Evolutionary conservation across 1,140 invertebrate genomes (phyloP).

Genomic region (Drosophila watanabei): DNA sequence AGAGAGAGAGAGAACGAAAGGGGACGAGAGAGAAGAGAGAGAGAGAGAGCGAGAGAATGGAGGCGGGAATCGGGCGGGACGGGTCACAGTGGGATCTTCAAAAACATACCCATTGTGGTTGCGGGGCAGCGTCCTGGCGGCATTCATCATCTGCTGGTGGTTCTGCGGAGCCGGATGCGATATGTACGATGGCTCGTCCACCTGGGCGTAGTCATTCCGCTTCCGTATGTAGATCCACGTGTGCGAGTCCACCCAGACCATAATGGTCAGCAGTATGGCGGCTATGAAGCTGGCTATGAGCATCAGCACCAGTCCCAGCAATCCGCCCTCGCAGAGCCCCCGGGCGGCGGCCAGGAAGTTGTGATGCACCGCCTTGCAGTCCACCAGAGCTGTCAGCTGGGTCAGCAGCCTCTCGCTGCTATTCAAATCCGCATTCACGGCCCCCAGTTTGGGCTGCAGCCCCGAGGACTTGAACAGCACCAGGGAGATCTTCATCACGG

Average conservation of each 20-base stretch:
- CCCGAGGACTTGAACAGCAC: constrained; percentile 85
- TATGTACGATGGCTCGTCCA: constrained; percentile 84
- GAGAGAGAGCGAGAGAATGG: constrained; percentile 57
- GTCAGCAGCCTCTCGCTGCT: constrained; percentile 88
- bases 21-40: constrained; percentile 52
- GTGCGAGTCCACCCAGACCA: constrained; percentile 97
- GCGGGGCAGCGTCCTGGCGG: constrained; percentile 81
- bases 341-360: constrained; percentile 92
- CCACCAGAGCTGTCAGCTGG: constrained; percentile 89
- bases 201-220: constrained; percentile 84
- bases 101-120: constrained; percentile 85
- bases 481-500: constrained; percentile 83
- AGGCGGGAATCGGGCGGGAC: constrained; percentile 57
- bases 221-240: constrained; percentile 98
- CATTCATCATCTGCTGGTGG: constrained; percentile 85
- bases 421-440: constrained; percentile 90
- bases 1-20: constrained; percentile 10
- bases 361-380: constrained; percentile 92
- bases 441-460: constrained; percentile 90
- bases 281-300: constrained; percentile 93
- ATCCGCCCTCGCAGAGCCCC: constrained; percentile 92
- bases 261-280: constrained; percentile 94
- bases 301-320: constrained; percentile 94
- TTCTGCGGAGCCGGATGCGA: constrained; percentile 85
- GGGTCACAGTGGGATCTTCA: constrained; percentile 33